These are phyloP conservation scores for Raja brachyura DNA, from an alignment of 2,113 vertebrate genomes.

Conservation along the genomic window DNA sequence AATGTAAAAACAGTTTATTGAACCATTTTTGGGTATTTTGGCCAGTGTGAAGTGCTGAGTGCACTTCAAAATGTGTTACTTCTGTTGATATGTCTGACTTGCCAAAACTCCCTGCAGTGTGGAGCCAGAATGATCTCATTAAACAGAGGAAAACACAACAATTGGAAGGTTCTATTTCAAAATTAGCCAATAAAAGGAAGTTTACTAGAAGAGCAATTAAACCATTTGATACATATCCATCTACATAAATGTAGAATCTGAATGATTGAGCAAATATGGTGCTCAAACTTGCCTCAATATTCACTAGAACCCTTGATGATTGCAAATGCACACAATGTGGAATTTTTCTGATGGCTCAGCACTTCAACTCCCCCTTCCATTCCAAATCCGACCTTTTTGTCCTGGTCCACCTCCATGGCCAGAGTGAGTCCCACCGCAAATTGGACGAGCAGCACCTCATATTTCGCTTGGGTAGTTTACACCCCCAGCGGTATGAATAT, in stretches of 20 bases:
- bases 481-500: too few species aligned
- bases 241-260: background rate
- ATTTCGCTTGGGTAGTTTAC: too few species aligned
- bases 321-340: background rate
- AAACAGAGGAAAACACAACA: background rate
- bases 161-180: conserved; percentile 1
- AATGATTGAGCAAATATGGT: conserved; percentile 24
- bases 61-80: background rate
- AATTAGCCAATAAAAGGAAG: conserved; percentile 6
- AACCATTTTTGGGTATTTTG: background rate
- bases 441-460: too few species aligned
- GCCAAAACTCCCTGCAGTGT: background rate
- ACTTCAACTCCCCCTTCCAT: too few species aligned
- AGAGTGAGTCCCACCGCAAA: too few species aligned
- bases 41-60: background rate
- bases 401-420: too few species aligned
- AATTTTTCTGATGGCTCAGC: background rate
- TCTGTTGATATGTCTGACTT: background rate
- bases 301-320: background rate
- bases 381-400: too few species aligned
- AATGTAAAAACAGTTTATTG: background rate
- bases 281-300: background rate
- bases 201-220: background rate
- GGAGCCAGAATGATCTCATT: background rate
- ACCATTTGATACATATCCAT: too few species aligned